Percentiles rank a stretch among this genome's conserved stretches.
These are phyloP conservation scores for Leptinotarsa peninsularis DNA, from an alignment of 2,888 invertebrate species.

Conservation along the genomic window DNA sequence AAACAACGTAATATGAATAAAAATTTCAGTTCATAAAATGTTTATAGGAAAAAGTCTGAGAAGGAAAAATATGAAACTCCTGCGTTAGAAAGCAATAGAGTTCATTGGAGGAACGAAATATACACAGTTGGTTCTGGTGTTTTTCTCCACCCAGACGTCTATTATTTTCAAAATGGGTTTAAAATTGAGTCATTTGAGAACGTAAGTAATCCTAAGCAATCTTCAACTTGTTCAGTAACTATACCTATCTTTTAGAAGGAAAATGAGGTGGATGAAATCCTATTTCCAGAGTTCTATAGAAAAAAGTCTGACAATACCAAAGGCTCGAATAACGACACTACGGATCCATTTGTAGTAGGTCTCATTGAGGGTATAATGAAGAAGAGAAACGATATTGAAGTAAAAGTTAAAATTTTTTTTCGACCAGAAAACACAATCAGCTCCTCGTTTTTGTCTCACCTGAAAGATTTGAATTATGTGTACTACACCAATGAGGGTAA, in stretches of 20 bases:
- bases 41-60: slow-evolving; percentile 62
- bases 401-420: slow-evolving; percentile 78
- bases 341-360: slow-evolving; percentile 82
- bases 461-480: slow-evolving; percentile 78
- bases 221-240: neutral
- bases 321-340: slow-evolving; percentile 79
- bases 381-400: slow-evolving; percentile 69
- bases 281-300: slow-evolving; percentile 84
- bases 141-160: slow-evolving; percentile 75
- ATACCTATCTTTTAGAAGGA: slow-evolving; percentile 46
- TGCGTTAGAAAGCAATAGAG: slow-evolving; percentile 67
- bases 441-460: slow-evolving; percentile 69
- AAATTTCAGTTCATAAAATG: too few relatives aligned
- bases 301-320: slow-evolving; percentile 78
- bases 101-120: slow-evolving; percentile 72
- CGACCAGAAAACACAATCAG: slow-evolving; percentile 82
- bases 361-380: slow-evolving; percentile 74
- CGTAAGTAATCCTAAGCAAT: slow-evolving; percentile 41
- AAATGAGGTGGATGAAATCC: slow-evolving; percentile 75
- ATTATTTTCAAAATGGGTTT: slow-evolving; percentile 68
- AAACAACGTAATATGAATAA: too few relatives aligned
- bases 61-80: slow-evolving; percentile 62
- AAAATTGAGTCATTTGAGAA: slow-evolving; percentile 17
- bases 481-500: slow-evolving; percentile 83
- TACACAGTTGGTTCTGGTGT: slow-evolving; percentile 77